These are phyloP conservation scores for Drosophila sp. DNA, from an alignment of 1,140 invertebrate species.

Conservation along the genomic window DNA sequence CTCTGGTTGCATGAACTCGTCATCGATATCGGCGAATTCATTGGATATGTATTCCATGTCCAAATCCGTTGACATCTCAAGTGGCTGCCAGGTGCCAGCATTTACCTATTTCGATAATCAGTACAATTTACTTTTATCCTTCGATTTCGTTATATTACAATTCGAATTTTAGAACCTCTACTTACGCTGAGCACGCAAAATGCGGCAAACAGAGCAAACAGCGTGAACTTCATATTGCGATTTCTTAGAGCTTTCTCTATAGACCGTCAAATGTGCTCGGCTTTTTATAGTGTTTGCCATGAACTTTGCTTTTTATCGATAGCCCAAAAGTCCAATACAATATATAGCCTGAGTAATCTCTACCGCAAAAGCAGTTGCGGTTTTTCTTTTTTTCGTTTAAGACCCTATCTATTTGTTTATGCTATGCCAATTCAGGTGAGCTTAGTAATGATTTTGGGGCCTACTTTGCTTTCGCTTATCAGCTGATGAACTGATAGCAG, in stretches of 20 bases:
- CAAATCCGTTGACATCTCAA: constrained; percentile 16
- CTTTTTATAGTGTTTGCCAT: constrained; percentile 25
- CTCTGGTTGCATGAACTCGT: constrained; percentile 20
- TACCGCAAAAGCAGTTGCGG: not conserved
- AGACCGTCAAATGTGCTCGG: not conserved
- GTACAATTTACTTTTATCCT: not conserved
- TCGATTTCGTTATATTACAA: too few relatives aligned
- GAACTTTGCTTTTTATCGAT: not conserved
- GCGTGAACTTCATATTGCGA: constrained; percentile 60
- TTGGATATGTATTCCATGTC: constrained; percentile 9
- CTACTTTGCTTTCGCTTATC: constrained; percentile 30
- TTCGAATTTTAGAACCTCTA: constrained; percentile 7
- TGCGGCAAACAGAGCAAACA: constrained; percentile 51
- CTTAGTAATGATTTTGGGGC: constrained; percentile 15
- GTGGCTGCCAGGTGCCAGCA: constrained; percentile 38
- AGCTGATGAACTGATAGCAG: constrained; percentile 18
- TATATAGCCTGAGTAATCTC: not conserved
- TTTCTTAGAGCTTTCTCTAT: constrained; percentile 26
- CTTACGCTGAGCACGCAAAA: constrained; percentile 59
- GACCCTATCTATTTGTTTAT: constrained; percentile 11
- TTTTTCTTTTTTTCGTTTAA: constrained; percentile 17
- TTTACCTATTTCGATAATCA: constrained; percentile 39
- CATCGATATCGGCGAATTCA: constrained; percentile 29
- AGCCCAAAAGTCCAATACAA: constrained; percentile 9
- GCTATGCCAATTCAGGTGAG: not conserved